These are phyloP conservation scores for Nothocercus julius DNA, from an alignment of 2,113 vertebrate genomes.

Conservation along the genomic window DNA sequence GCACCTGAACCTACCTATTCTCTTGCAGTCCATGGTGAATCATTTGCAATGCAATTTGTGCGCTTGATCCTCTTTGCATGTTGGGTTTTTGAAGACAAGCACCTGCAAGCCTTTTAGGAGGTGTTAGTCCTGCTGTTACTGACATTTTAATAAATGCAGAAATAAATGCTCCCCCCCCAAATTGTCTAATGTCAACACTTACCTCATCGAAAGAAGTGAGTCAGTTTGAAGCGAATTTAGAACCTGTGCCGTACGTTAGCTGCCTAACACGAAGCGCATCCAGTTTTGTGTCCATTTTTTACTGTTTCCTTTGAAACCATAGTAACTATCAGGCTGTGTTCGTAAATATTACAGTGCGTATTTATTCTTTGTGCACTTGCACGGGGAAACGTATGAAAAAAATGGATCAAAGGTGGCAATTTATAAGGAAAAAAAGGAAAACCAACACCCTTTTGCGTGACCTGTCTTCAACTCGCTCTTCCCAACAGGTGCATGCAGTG, in stretches of 20 bases:
- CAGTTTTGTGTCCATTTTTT: conserved; percentile 29
- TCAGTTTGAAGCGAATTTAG: conserved; percentile 61
- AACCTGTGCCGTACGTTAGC: not conserved
- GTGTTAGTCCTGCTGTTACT: conserved; percentile 57
- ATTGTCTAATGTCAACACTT: conserved; percentile 74
- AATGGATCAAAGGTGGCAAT: conserved; percentile 42
- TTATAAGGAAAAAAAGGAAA: not conserved
- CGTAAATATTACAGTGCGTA: conserved; percentile 49
- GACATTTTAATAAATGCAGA: conserved; percentile 77
- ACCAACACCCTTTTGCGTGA: accelerated
- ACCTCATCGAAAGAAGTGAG: conserved; percentile 66
- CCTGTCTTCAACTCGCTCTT: accelerated
- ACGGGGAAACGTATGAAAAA: conserved; percentile 7
- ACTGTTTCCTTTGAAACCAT: conserved; percentile 55
- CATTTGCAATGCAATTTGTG: not conserved
- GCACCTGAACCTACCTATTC: not conserved
- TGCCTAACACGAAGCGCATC: not conserved
- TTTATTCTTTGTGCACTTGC: conserved; percentile 45
- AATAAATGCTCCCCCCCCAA: conserved; percentile 68
- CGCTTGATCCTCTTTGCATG: conserved; percentile 22
- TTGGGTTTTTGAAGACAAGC: conserved; percentile 61
- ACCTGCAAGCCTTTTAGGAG: conserved; percentile 72
- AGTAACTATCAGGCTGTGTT: conserved; percentile 30
- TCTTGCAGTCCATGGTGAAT: not conserved
- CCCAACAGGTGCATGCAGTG: not conserved